A percentile compares a stretch with the other conserved stretches of the same genome.
phyloP scores from a whole-genome alignment of 2,113 vertebrate species.

The Tragulus kanchil region DNA sequence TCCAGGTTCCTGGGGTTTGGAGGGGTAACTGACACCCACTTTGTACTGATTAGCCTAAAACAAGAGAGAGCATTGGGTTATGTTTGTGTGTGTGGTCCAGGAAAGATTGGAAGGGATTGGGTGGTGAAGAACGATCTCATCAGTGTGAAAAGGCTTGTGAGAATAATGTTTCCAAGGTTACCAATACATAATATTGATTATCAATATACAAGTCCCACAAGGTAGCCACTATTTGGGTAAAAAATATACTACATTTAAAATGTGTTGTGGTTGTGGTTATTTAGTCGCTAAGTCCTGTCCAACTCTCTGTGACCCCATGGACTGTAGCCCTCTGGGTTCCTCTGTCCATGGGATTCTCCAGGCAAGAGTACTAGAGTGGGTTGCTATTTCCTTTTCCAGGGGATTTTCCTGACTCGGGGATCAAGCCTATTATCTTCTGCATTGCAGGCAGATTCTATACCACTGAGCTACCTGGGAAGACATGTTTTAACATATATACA shows the following conservation, averaged over 20 bases:
- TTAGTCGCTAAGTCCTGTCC: neutral
- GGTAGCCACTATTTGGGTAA: neutral
- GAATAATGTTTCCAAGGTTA: neutral
- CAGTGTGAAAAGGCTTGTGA: neutral
- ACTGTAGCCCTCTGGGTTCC: neutral
- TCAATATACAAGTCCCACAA: neutral
- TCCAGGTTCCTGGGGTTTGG: neutral
- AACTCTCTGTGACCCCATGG: neutral
- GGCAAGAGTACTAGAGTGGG: neutral
- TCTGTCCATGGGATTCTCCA: neutral
- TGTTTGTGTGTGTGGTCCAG: neutral
- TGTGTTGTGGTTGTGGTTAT: neutral
- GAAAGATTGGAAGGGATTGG: neutral
- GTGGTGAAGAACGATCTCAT: neutral
- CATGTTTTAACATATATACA: neutral
- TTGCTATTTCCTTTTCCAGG: neutral
- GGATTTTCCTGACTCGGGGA: neutral
- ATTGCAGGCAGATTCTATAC: neutral
- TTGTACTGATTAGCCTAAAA: neutral
- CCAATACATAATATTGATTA: neutral
- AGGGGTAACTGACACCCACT: too few species aligned
- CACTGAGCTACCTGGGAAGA: neutral
- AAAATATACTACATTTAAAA: neutral
- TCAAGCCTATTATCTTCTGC: rapidly evolving
- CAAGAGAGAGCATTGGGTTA: neutral